These are phyloP conservation scores for Hypocryptadius cinnamomeus DNA, from an alignment of 2,113 vertebrate genomes.

Conservation along the genomic window DNA sequence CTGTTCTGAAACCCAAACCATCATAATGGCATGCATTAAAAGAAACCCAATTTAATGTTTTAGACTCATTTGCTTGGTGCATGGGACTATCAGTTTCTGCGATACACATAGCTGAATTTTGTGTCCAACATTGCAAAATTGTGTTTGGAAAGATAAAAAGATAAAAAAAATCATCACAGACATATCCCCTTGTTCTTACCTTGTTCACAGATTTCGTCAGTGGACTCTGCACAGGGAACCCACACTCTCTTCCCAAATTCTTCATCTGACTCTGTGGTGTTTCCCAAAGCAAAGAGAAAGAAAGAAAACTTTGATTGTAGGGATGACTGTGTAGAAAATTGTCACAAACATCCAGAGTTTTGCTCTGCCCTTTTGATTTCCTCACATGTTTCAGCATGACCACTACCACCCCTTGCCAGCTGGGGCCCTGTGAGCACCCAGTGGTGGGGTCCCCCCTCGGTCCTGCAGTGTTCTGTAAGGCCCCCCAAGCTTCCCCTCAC, in stretches of 20 bases:
- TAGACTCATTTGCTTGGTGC: background rate
- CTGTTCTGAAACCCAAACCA: background rate
- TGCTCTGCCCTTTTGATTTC: background rate
- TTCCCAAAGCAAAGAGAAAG: slow-evolving; percentile 32
- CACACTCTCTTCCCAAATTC: slow-evolving; percentile 56
- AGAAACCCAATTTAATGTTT: background rate
- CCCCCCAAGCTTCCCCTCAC: background rate
- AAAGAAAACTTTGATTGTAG: slow-evolving; percentile 18
- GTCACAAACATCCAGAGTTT: background rate
- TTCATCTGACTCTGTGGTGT: slow-evolving; percentile 26
- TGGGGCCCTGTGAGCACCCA: accelerated
- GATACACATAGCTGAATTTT: background rate
- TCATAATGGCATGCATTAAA: background rate
- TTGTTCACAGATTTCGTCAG: slow-evolving; percentile 40
- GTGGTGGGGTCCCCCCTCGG: accelerated
- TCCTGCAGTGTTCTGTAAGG: background rate
- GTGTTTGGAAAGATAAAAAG: background rate
- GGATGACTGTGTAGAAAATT: background rate
- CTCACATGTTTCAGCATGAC: background rate
- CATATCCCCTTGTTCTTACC: slow-evolving; percentile 14
- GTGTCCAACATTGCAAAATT: background rate
- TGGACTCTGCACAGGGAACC: slow-evolving; percentile 43
- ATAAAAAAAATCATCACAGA: background rate
- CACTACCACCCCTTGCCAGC: background rate
- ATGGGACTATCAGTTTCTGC: background rate